Conservation (phyloP, 2,888 invertebrate genomes). For the Piscicola geometra region DNA sequence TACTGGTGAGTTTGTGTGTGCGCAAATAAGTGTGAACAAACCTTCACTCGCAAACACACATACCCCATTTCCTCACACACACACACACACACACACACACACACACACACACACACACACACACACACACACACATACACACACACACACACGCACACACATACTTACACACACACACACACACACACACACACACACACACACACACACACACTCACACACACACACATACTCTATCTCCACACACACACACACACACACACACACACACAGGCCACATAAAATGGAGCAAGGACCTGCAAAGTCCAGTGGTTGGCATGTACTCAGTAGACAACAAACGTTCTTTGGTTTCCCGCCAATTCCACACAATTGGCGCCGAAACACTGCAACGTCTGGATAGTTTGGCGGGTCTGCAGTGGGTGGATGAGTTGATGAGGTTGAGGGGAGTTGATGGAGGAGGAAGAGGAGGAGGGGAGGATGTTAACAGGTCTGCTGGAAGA, state of each 20-base stretch:
- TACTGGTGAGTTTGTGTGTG: constrained; percentile 58
- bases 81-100: no score
- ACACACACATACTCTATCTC: not conserved
- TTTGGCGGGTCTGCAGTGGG: constrained; percentile 50
- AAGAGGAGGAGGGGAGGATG: no score
- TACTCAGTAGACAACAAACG: constrained; percentile 61
- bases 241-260: no score
- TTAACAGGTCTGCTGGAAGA: no score
- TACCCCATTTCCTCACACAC: no score
- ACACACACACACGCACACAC: no score
- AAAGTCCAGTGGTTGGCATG: constrained; percentile 83
- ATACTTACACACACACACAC: no score
- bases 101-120: no score
- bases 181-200: not conserved
- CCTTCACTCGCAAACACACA: no score
- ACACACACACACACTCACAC: not conserved
- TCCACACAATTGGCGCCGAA: constrained; percentile 81
- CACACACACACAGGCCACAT: constrained; percentile 61
- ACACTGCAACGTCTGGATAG: constrained; percentile 63
- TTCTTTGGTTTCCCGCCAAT: constrained; percentile 74
- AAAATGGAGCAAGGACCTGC: constrained; percentile 79
- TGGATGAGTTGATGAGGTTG: constrained; percentile 50
- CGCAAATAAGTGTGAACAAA: no score
- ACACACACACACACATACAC: no score
- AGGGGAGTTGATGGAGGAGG: constrained; percentile 42